Evolutionary conservation across 2,888 invertebrate species (phyloP), one percentile per base, ranked within the genome.

Genomic region (Drosophila recens): DNA sequence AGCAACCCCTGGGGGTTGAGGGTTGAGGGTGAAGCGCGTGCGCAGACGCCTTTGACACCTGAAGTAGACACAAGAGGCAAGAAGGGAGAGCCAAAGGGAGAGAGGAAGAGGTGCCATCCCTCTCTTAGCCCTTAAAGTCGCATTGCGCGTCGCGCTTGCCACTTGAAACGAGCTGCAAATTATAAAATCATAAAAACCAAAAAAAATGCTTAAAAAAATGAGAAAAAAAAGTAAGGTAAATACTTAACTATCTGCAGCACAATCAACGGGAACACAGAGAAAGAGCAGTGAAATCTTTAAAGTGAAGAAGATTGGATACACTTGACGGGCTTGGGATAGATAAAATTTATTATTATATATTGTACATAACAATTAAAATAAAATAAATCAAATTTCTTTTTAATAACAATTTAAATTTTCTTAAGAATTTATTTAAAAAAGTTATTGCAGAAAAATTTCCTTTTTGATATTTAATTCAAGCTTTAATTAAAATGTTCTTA

Each of bases 1-100:
- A 27, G 3, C 36, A 48, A 46, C 40, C 42, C 59, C 54, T 72
- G 52, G 70, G 27, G 6, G 27, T 1, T 27, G 27, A 27, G 27
- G 5, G 27, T 5, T 27, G 27, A 27, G 27, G 27, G 27, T 27
- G 27, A 27, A 27, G 58, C 88, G 88, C 80, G 86, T 82, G 87
- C 85, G 74, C 76, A 70, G 75, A 48, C 80, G 75, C 84, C 81
- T 86, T 83, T 86, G 72, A 83, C 88, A 86, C 87, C 88, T 86
- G 74, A 79, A 76, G 67, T 45, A 48, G 62, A 80, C 69, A 71
- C 75, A 80, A 82, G 75, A 75, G 75, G 70, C 58, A 84, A 67
- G 8, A 8, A 30, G 30, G 30, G 30, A 30, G 30, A 27, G 27
- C 6, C 0, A 27, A 1, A 30, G 30, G 8, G 30, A 8, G 30